phyloP scores from a whole-genome alignment of 2,888 invertebrate genomes.

The Phaedon cochleariae region DNA sequence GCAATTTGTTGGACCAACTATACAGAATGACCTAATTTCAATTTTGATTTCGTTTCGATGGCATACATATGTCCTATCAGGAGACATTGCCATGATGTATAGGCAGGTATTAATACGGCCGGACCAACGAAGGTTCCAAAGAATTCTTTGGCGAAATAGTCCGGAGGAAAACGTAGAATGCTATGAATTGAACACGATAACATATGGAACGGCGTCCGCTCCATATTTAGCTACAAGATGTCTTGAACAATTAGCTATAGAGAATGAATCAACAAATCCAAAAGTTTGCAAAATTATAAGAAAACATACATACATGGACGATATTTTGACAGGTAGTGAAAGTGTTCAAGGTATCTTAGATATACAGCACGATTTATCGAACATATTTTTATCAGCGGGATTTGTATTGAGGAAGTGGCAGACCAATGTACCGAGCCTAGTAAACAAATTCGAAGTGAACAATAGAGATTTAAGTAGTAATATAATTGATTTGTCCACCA shows the following conservation, averaged over 20 bases:
- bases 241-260: constrained; percentile 11
- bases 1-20: constrained; percentile 14
- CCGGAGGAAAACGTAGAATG: background rate
- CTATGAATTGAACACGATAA: constrained; percentile 12
- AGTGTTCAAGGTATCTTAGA: constrained; percentile 4
- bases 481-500: constrained; percentile 8
- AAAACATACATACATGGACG: constrained; percentile 24
- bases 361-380: background rate
- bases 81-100: constrained; percentile 26
- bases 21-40: constrained; percentile 17
- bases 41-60: constrained; percentile 21
- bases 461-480: background rate
- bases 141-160: constrained; percentile 18
- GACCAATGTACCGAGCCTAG: background rate
- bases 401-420: constrained; percentile 28
- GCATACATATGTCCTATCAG: constrained; percentile 5
- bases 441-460: background rate
- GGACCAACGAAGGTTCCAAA: constrained; percentile 1
- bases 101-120: constrained; percentile 5
- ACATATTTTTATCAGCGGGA: constrained; percentile 9
- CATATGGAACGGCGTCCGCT: constrained; percentile 22
- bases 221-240: constrained; percentile 18
- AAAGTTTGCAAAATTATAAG: too few species aligned
- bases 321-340: constrained; percentile 20
- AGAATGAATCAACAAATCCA: background rate